Evolutionary conservation across 2,113 vertebrate genomes (phyloP).

Genomic region (Sapajus apella): DNA sequence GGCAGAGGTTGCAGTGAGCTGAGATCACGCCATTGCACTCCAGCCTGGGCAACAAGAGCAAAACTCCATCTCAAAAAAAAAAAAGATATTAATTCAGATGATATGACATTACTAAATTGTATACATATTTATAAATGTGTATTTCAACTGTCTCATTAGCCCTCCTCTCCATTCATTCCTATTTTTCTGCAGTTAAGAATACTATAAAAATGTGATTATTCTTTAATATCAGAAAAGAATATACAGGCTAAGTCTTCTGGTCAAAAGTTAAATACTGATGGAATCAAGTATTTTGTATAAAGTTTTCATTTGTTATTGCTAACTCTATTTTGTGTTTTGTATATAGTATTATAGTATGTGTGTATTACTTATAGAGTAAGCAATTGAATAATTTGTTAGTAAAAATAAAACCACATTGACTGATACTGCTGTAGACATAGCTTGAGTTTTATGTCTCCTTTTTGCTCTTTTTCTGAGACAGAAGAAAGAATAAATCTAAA

Average conservation of each 20-base stretch:
- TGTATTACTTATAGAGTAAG: slow-evolving; percentile 29
- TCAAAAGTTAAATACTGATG: neutral
- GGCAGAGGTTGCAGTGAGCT: no score
- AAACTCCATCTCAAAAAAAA: neutral
- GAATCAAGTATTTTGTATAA: neutral
- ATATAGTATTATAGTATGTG: neutral
- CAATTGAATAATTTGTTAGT: slow-evolving; percentile 37
- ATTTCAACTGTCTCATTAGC: neutral
- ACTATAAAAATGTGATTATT: neutral
- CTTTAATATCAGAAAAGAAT: neutral
- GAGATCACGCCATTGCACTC: no score
- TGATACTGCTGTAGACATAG: neutral
- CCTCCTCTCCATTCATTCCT: slow-evolving; percentile 21
- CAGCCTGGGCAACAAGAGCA: no score
- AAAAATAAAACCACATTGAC: neutral
- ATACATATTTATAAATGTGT: slow-evolving; percentile 37
- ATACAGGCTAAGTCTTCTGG: neutral
- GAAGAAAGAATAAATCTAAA: neutral
- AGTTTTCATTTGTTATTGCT: neutral
- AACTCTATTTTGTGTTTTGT: neutral
- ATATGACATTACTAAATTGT: neutral
- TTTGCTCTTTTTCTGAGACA: neutral
- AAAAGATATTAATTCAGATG: neutral
- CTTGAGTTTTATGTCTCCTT: neutral
- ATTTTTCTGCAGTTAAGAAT: slow-evolving; percentile 34